Base-by-base conservation (phyloP, 2,113 vertebrate genomes). In the Anarrhichthys ocellatus region DNA sequence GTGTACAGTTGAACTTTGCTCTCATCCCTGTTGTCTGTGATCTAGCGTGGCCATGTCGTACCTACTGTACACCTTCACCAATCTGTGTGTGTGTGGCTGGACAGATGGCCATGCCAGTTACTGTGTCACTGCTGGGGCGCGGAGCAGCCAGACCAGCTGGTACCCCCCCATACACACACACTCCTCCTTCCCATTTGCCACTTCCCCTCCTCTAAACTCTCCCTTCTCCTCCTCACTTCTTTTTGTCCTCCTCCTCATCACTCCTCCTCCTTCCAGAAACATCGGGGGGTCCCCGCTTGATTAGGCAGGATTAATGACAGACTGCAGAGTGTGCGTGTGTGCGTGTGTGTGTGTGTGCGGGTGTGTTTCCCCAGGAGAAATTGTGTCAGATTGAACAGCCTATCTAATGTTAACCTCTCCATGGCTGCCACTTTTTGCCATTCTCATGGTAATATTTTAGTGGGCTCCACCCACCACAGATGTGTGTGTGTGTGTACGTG, bases 271-370 rank as follows among this genome's bases (percentile, higher is more conserved):
- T 78, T 84, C 89, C 84, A 87, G 66, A 83, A 92, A 87, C 93
- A 84, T 89, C 87, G 78, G 92, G 93, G 89, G 93, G 92, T 92
- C 90, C 87, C 84, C 36, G 90, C 92, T 95, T 95, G 94, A 95
- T 95, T 94, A 94, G 93, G 93, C 91, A 91, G 93, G 92, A 95
- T 95, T 94, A 95, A 94, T 89, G 91, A 92, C 86, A 92, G 83
- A 80, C 90, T 87, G 65, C 72, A 24, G 32, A 5, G 24, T 76
- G 78, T 86, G 72, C 72, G 76, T 75, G 72, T 70, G 64, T 29
- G 54, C 58, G 77, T 66, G 66, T 73, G 83, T 87, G 72, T 85
- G 79, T 78, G 84, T 63, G 77, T 68, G 78, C 22, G 40, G 40
- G 76, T 50, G 50, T 59, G 70, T 65, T 79, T 91, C 74, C 89